Evolutionary conservation across 2,113 vertebrate species (phyloP).

Genomic region (Ia io): DNA sequence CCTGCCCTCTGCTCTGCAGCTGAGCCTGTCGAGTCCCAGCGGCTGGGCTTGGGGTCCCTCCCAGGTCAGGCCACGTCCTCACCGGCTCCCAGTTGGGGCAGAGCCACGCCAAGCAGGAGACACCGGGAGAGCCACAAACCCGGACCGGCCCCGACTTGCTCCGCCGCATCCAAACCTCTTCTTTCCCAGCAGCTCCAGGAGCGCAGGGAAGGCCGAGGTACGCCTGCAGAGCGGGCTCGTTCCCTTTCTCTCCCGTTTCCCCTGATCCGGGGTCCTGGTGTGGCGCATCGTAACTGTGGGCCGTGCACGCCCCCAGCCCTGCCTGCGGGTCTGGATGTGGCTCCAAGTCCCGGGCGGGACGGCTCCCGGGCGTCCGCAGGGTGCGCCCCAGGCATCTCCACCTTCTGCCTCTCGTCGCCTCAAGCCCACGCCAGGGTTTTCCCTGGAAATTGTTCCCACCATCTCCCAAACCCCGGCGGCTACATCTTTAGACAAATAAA

Average conservation of each 20-base stretch:
- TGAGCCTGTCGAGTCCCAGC: fast-evolving
- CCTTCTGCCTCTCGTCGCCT: fast-evolving
- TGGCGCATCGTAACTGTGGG: not conserved
- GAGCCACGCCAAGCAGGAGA: not conserved
- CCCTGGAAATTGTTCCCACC: not conserved
- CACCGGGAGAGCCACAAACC: not conserved
- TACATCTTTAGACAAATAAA: not conserved
- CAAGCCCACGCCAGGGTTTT: fast-evolving
- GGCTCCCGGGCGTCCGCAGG: not conserved
- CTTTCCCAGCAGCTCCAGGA: not conserved
- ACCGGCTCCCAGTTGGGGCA: not conserved
- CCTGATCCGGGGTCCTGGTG: not conserved
- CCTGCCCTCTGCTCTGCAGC: not conserved
- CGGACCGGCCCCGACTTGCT: slow-evolving; percentile 39
- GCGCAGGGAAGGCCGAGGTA: not conserved
- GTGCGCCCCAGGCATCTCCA: fast-evolving
- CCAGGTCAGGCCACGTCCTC: not conserved
- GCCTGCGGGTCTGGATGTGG: not conserved
- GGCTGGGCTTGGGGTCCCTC: not conserved
- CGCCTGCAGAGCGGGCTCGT: not conserved
- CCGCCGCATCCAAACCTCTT: not conserved
- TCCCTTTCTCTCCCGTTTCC: fast-evolving
- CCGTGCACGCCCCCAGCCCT: not conserved
- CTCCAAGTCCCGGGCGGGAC: slow-evolving; percentile 69
- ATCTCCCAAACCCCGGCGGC: not conserved